A percentile compares a stretch with the other conserved stretches of the same genome.
Conservation (phyloP, 1,140 invertebrate genomes). For the Drosophila miranda region DNA sequence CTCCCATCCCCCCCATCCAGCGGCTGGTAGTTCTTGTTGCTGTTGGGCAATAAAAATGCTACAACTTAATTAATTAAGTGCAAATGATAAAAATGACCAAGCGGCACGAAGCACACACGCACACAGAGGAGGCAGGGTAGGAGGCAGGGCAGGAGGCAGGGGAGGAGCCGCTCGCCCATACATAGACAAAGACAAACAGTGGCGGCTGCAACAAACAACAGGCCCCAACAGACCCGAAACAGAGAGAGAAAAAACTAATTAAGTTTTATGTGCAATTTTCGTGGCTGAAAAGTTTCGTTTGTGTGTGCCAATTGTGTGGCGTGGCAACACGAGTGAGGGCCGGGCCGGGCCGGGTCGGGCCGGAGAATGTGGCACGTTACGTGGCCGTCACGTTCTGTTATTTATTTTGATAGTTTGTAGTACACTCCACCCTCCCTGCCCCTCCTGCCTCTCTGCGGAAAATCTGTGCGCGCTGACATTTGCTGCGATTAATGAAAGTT, state of each 20-base stretch:
- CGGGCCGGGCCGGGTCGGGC: too few species aligned
- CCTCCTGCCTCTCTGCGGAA: neutral
- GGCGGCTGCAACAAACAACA: slow-evolving; percentile 31
- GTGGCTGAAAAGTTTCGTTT: slow-evolving; percentile 77
- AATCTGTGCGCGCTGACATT: slow-evolving; percentile 70
- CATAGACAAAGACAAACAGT: slow-evolving; percentile 19
- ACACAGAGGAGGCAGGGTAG: neutral
- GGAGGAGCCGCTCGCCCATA: neutral
- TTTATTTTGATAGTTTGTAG: slow-evolving; percentile 64
- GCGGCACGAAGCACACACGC: slow-evolving; percentile 56
- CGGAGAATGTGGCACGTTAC: slow-evolving; percentile 50
- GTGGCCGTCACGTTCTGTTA: slow-evolving; percentile 64
- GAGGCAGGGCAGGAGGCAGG: neutral
- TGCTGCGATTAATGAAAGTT: slow-evolving; percentile 70
- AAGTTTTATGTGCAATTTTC: slow-evolving; percentile 81
- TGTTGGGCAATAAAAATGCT: slow-evolving; percentile 74
- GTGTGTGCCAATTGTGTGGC: slow-evolving; percentile 48
- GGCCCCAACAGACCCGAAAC: slow-evolving; percentile 25
- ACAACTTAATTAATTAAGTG: slow-evolving; percentile 81
- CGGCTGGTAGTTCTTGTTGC: slow-evolving; percentile 35
- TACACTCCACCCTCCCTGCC: slow-evolving; percentile 5
- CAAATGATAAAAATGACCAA: slow-evolving; percentile 80
- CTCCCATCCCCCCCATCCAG: too few species aligned
- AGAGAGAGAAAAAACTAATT: slow-evolving; percentile 72
- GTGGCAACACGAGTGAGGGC: neutral